Conservation (phyloP, 2,797 vertebrate genomes). For the Phataginus tricuspis region DNA sequence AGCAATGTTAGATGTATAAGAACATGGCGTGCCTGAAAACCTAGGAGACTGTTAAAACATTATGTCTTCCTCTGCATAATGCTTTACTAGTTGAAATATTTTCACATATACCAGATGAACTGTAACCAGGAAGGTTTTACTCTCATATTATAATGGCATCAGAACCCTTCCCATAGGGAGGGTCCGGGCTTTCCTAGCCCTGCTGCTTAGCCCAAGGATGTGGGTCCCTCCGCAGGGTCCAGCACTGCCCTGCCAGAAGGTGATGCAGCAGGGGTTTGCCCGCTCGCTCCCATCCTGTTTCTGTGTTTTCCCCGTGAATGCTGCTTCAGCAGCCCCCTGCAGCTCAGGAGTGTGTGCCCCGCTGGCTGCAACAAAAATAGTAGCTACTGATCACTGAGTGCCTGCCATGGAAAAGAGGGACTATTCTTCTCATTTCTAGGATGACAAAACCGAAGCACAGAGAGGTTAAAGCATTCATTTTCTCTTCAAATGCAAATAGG, state of each 20-base stretch:
- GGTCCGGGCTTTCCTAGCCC: too few species aligned
- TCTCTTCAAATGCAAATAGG: neutral
- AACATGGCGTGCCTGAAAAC: neutral
- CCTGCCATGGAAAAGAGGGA: neutral
- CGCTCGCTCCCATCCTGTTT: neutral
- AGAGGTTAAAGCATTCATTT: neutral
- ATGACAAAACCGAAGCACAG: neutral
- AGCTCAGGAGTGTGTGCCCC: neutral
- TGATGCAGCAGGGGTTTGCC: neutral
- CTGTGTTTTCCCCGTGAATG: too few species aligned
- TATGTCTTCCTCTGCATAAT: neutral
- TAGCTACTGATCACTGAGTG: neutral
- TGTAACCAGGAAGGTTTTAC: neutral
- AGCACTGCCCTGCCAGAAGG: neutral
- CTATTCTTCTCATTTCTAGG: neutral
- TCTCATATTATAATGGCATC: neutral
- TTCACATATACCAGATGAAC: neutral
- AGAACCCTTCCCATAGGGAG: neutral
- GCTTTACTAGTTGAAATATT: neutral
- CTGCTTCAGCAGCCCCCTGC: neutral
- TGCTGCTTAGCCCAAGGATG: neutral
- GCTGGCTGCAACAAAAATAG: neutral
- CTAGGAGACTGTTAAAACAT: neutral
- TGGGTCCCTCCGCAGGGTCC: neutral
- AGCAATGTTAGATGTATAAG: neutral